Conservation (phyloP, 1,140 invertebrate species). For the Cherax quadricarinatus region DNA sequence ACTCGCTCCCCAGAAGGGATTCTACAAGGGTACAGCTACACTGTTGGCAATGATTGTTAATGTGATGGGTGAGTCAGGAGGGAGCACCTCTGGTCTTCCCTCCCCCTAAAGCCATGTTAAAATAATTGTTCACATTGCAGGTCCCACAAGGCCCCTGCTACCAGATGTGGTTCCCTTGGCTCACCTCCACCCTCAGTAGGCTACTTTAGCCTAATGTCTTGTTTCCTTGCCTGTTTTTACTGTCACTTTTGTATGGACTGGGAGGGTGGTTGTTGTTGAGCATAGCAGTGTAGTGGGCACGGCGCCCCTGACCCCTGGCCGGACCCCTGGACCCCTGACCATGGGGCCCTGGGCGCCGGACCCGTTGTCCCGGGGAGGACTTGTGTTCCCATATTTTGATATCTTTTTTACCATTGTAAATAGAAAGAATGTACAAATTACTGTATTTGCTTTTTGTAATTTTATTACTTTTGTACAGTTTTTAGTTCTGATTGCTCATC, state of each 20-base stretch:
- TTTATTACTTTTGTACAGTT: constrained; percentile 71
- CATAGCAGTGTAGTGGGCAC: neutral
- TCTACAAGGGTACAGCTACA: constrained; percentile 21
- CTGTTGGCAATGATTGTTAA: constrained; percentile 51
- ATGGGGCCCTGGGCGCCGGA: neutral
- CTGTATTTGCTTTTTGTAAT: constrained; percentile 70
- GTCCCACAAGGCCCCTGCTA: neutral
- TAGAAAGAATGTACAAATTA: constrained; percentile 71
- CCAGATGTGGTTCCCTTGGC: constrained; percentile 14
- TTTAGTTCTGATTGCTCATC: constrained; percentile 44
- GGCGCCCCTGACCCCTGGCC: constrained; percentile 4
- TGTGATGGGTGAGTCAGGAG: constrained; percentile 25
- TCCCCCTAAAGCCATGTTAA: constrained; percentile 27
- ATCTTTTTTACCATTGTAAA: constrained; percentile 72
- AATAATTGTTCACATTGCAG: constrained; percentile 24
- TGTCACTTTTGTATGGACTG: constrained; percentile 29
- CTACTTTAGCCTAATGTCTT: constrained; percentile 29
- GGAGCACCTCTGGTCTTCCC: constrained; percentile 22
- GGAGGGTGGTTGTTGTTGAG: constrained; percentile 43
- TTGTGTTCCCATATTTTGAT: constrained; percentile 65
- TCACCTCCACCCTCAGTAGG: constrained; percentile 43
- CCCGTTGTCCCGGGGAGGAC: constrained; percentile 24
- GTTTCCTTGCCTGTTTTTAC: constrained; percentile 27
- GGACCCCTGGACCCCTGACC: constrained; percentile 10
- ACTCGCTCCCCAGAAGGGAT: constrained; percentile 47